phyloP scores from a whole-genome alignment of 2,797 vertebrate genomes.

The Rhincodon typus region DNA sequence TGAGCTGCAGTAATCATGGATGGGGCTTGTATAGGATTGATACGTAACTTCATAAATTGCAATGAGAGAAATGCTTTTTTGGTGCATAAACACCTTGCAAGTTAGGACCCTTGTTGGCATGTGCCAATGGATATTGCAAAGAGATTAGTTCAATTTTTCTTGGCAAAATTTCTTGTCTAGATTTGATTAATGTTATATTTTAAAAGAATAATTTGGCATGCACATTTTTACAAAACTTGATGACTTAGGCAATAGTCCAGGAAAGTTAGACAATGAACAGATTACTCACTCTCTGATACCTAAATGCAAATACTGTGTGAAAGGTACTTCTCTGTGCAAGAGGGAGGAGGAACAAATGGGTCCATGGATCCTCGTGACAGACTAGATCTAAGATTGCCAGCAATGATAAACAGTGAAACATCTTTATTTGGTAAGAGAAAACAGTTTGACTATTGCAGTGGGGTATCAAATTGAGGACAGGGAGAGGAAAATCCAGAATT shows the following conservation, averaged over 20 bases:
- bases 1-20: no score
- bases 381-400: neutral
- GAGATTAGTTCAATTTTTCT: neutral
- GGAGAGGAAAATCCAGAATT: neutral
- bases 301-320: neutral
- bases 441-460: neutral
- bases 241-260: slow-evolving; percentile 11
- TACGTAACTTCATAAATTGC: no score
- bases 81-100: neutral
- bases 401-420: neutral
- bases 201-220: neutral
- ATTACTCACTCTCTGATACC: neutral
- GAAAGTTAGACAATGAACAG: neutral
- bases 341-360: neutral
- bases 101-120: neutral
- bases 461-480: neutral
- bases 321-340: neutral
- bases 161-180: neutral
- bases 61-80: no score
- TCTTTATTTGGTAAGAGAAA: neutral
- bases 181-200: neutral
- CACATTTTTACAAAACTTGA: neutral
- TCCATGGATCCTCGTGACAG: neutral
- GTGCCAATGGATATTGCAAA: neutral
- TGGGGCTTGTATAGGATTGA: no score